Percentiles rank a stretch among this genome's conserved stretches.
These are phyloP conservation scores for Conger conger DNA, from an alignment of 2,113 vertebrate genomes.

Conservation along the genomic window DNA sequence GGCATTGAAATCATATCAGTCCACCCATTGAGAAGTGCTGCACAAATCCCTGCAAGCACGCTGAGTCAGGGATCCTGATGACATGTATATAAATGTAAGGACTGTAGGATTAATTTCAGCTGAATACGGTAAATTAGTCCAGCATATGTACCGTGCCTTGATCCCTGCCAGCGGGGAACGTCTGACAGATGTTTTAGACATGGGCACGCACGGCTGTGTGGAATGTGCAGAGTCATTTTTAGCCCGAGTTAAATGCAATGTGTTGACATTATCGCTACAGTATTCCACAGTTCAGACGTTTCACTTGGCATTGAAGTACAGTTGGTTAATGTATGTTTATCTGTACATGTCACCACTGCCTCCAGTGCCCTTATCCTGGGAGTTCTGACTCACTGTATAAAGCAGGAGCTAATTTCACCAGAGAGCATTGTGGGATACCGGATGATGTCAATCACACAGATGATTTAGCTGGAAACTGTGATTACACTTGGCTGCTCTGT, in stretches of 20 bases:
- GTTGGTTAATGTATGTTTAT: background rate
- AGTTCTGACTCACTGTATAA: background rate
- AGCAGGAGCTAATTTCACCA: background rate
- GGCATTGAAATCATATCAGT: background rate
- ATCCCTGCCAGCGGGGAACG: too few species aligned
- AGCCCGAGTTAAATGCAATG: background rate
- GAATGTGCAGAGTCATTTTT: background rate
- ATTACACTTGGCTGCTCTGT: background rate
- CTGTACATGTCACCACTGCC: background rate
- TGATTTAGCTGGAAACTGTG: background rate
- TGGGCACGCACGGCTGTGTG: too few species aligned
- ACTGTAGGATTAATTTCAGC: too few species aligned
- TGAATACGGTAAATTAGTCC: too few species aligned
- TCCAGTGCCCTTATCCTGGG: background rate
- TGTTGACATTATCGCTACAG: background rate
- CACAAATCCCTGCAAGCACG: background rate
- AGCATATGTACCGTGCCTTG: too few species aligned
- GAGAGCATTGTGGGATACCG: background rate
- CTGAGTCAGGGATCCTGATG: too few species aligned
- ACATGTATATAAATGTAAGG: too few species aligned
- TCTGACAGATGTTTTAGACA: too few species aligned
- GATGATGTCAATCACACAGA: background rate
- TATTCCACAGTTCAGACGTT: background rate
- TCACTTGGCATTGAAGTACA: background rate
- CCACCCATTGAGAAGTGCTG: background rate